Conservation (phyloP, 1,140 invertebrate genomes). For the Listronotus oregonensis region DNA sequence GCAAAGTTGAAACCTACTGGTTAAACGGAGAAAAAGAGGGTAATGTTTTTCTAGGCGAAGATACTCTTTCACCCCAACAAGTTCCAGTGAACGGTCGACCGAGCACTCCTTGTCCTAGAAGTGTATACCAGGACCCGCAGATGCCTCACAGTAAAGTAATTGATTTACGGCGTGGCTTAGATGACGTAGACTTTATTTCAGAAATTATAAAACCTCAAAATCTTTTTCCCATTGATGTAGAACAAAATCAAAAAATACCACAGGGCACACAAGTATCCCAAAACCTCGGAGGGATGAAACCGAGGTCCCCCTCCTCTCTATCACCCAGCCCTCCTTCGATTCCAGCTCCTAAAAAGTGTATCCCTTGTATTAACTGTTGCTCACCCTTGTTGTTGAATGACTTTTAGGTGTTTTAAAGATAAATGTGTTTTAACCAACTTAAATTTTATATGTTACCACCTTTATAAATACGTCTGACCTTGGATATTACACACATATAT, state of each 20-base stretch:
- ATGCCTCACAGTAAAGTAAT: constrained; percentile 21
- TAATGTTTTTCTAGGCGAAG: constrained; percentile 15
- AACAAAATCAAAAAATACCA: constrained; percentile 1
- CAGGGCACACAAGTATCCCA: background rate
- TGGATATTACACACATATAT: no score
- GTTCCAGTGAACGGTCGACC: background rate
- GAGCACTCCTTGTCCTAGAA: constrained; percentile 16
- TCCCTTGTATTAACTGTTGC: no score
- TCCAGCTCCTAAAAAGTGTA: constrained; percentile 23
- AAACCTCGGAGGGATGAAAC: constrained; percentile 37
- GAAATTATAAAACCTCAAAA: constrained; percentile 23
- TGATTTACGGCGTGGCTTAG: constrained; percentile 27
- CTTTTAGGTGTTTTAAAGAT: background rate
- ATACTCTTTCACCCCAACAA: background rate
- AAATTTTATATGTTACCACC: background rate
- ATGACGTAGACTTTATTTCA: constrained; percentile 30
- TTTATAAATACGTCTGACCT: no score
- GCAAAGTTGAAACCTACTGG: constrained; percentile 89
- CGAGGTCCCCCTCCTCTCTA: constrained; percentile 43
- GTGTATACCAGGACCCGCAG: constrained; percentile 14
- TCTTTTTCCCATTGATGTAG: background rate
- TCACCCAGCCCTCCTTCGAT: constrained; percentile 39
- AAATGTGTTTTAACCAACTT: background rate
- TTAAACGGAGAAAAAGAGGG: constrained; percentile 68
- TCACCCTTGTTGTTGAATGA: no score